A percentile compares a stretch with the other conserved stretches of the same genome.
Evolutionary conservation across 1,140 invertebrate genomes (phyloP).

Genomic region (Drosophila sproati): DNA sequence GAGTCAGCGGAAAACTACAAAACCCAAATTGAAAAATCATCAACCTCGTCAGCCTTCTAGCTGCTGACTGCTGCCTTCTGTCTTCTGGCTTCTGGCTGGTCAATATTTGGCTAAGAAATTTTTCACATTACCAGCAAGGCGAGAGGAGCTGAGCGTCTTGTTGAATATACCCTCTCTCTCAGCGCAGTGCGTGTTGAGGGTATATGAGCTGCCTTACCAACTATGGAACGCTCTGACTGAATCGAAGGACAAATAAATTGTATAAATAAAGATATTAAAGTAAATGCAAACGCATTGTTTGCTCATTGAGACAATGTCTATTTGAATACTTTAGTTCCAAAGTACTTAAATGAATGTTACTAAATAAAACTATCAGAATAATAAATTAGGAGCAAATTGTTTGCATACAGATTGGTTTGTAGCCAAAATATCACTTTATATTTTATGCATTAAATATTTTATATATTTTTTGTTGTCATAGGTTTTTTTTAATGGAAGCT

Average conservation of each 20-base stretch:
- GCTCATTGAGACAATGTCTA: no score
- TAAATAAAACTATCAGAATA: no score
- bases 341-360: no score
- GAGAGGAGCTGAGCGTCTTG: constrained; percentile 54
- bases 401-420: no score
- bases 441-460: no score
- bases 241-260: neutral
- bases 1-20: constrained; percentile 78
- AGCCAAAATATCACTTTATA: no score
- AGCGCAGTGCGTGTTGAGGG: neutral
- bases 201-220: neutral
- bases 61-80: constrained; percentile 32
- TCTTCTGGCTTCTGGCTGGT: constrained; percentile 56
- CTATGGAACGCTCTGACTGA: neutral
- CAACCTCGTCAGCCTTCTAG: constrained; percentile 67
- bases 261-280: neutral
- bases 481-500: no score
- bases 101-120: constrained; percentile 83
- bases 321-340: no score
- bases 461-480: no score
- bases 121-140: constrained; percentile 78
- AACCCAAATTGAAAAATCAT: constrained; percentile 83
- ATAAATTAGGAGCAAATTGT: no score
- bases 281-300: no score
- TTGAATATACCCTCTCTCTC: constrained; percentile 29